A percentile compares a stretch with the other conserved stretches of the same genome.
Conservation (phyloP, 2,888 invertebrate species). For the Cosmia trapezina region DNA sequence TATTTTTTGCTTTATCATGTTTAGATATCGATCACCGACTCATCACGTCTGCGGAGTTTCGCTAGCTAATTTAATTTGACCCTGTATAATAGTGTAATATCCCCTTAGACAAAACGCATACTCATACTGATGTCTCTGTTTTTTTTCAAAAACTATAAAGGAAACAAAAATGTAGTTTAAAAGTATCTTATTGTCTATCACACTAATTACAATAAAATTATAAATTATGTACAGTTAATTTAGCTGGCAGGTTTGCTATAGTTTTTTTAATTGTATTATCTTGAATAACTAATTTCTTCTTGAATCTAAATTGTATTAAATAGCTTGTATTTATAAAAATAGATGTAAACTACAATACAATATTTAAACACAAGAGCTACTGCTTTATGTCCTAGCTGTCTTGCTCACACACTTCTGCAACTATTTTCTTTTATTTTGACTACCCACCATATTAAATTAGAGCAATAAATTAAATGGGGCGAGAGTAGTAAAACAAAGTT, state of each 20-base stretch:
- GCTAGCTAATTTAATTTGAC: no score
- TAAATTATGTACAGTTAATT: conserved; percentile 46
- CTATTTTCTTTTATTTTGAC: neutral
- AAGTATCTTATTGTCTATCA: conserved; percentile 51
- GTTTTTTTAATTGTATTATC: neutral
- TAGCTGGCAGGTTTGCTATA: conserved; percentile 34
- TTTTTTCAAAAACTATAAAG: neutral
- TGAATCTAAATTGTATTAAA: conserved; percentile 1
- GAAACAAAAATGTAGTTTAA: conserved; percentile 22
- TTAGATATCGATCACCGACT: no score
- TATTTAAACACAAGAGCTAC: neutral
- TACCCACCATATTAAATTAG: neutral
- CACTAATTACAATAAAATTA: conserved; percentile 35
- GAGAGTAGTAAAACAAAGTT: neutral
- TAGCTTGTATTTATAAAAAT: neutral
- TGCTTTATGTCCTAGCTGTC: neutral
- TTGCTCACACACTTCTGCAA: conserved; percentile 3
- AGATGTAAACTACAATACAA: neutral
- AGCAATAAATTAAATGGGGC: conserved; percentile 3
- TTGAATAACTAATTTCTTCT: conserved; percentile 15
- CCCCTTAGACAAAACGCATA: neutral
- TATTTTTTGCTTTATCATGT: no score
- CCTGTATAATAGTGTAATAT: neutral
- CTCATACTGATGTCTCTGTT: neutral
- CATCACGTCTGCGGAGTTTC: no score